Evolutionary conservation across 2,113 vertebrate genomes (phyloP).

Genomic region (Tachysurus fulvidraco): DNA sequence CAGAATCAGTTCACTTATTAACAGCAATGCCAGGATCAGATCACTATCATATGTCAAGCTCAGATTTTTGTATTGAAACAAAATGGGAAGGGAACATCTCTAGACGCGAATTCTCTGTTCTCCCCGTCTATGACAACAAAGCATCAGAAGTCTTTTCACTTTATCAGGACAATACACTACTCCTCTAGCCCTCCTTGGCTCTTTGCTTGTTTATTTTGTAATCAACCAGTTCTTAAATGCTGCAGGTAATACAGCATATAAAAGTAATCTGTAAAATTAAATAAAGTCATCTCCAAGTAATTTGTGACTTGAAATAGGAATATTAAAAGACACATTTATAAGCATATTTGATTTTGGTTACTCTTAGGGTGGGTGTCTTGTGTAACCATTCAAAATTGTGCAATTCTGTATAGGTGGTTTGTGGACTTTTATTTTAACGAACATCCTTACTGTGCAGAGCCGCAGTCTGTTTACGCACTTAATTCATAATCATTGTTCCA

Average conservation of each 20-base stretch:
- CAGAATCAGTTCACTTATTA: neutral
- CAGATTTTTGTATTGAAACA: neutral
- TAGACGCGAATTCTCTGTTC: too few species aligned
- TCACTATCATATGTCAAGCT: neutral
- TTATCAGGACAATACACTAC: neutral
- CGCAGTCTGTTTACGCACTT: neutral
- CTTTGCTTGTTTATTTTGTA: conserved; percentile 1
- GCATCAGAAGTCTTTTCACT: neutral
- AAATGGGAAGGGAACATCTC: neutral
- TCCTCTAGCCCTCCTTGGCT: neutral
- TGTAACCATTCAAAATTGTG: neutral
- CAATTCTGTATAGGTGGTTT: neutral
- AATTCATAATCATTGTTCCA: neutral
- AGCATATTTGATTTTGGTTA: neutral
- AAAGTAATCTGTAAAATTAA: too few species aligned
- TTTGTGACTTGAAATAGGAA: neutral
- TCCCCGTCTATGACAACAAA: neutral
- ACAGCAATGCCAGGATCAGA: neutral
- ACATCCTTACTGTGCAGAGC: neutral
- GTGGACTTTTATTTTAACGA: neutral
- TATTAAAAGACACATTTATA: neutral
- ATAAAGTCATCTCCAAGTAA: too few species aligned
- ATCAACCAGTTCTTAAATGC: neutral
- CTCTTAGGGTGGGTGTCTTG: too few species aligned
- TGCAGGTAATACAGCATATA: neutral